Evolutionary conservation across 2,888 invertebrate species (phyloP).

Genomic region (Ceramica pisi): DNA sequence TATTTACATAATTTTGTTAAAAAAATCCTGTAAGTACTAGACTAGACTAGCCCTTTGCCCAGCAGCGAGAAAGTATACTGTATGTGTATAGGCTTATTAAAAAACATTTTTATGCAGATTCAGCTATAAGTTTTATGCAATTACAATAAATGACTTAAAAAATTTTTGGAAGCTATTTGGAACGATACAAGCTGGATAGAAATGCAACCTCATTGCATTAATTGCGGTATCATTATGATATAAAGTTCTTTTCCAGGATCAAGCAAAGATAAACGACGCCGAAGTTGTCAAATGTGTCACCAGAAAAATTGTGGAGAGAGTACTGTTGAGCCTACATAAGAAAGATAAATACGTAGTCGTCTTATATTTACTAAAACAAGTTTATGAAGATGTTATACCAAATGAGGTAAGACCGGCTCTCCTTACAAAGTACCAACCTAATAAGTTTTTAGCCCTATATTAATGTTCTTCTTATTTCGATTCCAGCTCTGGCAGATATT

Average conservation of each 20-base stretch:
- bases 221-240: neutral
- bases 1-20: too few species aligned
- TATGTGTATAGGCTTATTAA: too few species aligned
- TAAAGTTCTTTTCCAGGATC: slow-evolving; percentile 66
- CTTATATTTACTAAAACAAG: slow-evolving; percentile 81
- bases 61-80: too few species aligned
- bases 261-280: slow-evolving; percentile 75
- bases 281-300: slow-evolving; percentile 81
- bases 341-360: slow-evolving; percentile 86
- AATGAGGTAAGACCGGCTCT: slow-evolving; percentile 75
- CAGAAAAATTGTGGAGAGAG: slow-evolving; percentile 82
- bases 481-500: slow-evolving; percentile 95
- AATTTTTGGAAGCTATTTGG: too few species aligned
- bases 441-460: neutral
- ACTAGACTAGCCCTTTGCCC: too few species aligned
- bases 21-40: too few species aligned
- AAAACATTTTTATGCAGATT: too few species aligned
- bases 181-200: neutral
- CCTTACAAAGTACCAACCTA: neutral
- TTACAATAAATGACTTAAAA: too few species aligned
- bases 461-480: neutral
- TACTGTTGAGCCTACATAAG: slow-evolving; percentile 84
- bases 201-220: too few species aligned
- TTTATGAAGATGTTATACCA: slow-evolving; percentile 80
- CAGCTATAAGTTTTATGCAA: too few species aligned